Evolutionary conservation across 1,140 invertebrate genomes (phyloP).

Genomic region (Apis cerana): DNA sequence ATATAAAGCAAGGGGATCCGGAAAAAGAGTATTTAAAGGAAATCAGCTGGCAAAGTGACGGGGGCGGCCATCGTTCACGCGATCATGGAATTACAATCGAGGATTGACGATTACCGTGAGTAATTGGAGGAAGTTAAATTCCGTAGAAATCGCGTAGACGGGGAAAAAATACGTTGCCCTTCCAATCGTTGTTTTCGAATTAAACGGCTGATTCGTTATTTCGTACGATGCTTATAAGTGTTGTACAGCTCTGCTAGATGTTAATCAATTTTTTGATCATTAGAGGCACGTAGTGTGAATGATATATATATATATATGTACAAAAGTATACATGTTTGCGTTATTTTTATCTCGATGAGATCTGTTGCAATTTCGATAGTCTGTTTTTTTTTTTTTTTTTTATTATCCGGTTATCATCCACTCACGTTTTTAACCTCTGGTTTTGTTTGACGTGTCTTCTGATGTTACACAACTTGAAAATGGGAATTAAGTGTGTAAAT

Average conservation of each 20-base stretch:
- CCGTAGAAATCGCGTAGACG: background rate
- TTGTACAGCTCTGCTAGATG: background rate
- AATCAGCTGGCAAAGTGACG: slow-evolving; percentile 7
- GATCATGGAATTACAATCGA: slow-evolving; percentile 1
- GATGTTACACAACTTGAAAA: slow-evolving; percentile 23
- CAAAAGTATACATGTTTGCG: background rate
- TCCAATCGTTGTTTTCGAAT: background rate
- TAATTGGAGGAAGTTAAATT: slow-evolving; percentile 28
- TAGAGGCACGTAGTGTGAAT: background rate
- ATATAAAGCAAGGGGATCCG: background rate
- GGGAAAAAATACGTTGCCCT: background rate
- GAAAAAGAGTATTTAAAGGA: slow-evolving; percentile 6
- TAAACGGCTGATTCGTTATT: background rate
- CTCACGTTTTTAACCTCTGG: background rate
- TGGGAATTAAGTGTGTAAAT: slow-evolving; percentile 24
- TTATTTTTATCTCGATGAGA: background rate
- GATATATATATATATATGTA: background rate
- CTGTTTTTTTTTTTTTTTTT: background rate
- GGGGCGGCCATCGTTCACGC: background rate
- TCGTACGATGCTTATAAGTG: background rate
- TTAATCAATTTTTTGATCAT: background rate
- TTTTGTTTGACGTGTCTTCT: background rate
- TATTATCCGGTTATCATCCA: background rate
- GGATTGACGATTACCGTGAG: slow-evolving; percentile 37
- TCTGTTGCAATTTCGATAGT: background rate